These are phyloP conservation scores for Bubo scandiacus DNA, from an alignment of 2,113 vertebrate genomes.

Conservation along the genomic window DNA sequence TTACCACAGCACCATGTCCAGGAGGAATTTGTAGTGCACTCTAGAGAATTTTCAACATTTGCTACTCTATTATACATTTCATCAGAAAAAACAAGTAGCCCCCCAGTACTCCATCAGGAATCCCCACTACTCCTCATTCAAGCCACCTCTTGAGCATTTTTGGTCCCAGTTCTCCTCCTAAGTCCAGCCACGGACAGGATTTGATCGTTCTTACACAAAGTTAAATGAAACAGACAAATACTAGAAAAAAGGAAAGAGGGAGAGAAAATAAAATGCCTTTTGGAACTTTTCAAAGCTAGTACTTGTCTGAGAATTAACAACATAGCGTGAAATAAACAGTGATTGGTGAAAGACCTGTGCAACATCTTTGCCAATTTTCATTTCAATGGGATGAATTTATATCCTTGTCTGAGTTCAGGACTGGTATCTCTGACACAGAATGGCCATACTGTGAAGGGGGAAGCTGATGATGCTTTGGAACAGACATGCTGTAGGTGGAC, in stretches of 20 bases:
- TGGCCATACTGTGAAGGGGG: background rate
- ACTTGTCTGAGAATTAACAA: background rate
- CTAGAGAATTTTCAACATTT: background rate
- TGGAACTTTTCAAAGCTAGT: background rate
- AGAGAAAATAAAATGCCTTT: background rate
- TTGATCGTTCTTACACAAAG: background rate
- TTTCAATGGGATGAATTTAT: background rate
- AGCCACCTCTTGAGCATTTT: background rate
- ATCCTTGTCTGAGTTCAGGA: background rate
- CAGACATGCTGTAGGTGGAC: background rate
- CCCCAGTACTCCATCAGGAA: background rate
- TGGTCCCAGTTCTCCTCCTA: background rate
- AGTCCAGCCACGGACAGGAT: background rate
- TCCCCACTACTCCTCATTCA: background rate
- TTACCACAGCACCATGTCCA: background rate
- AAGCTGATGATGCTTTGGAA: background rate
- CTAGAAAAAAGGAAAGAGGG: background rate
- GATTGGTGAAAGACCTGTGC: background rate
- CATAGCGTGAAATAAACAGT: background rate
- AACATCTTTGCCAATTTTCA: background rate
- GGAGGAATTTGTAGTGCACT: background rate
- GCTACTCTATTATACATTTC: background rate
- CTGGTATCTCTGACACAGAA: background rate
- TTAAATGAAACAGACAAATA: background rate
- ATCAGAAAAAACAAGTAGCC: background rate